These are phyloP conservation scores for Sebastes alutus DNA, from an alignment of 2,797 vertebrate genomes.

Conservation along the genomic window DNA sequence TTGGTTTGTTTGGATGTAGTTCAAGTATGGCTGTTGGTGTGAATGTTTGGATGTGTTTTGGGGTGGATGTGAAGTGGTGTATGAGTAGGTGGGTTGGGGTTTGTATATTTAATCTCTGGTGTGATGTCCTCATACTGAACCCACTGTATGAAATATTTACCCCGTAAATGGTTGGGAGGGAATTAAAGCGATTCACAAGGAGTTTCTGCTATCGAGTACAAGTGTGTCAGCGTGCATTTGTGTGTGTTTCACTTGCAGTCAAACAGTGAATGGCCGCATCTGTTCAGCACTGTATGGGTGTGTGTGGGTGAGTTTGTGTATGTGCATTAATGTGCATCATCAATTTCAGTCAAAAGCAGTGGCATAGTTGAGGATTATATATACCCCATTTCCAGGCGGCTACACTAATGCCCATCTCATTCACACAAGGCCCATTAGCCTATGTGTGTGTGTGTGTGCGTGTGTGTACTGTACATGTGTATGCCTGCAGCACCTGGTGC, in stretches of 20 bases:
- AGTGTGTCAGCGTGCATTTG: slow-evolving; percentile 25
- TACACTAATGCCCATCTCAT: slow-evolving; percentile 67
- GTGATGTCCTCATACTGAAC: slow-evolving; percentile 53
- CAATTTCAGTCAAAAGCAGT: slow-evolving; percentile 68
- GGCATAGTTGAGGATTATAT: slow-evolving; percentile 68
- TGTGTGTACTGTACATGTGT: slow-evolving; percentile 27
- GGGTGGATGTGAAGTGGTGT: slow-evolving; percentile 1
- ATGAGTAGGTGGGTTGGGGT: not conserved
- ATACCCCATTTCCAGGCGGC: slow-evolving; percentile 60
- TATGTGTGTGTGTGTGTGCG: slow-evolving; percentile 11
- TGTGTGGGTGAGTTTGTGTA: slow-evolving; percentile 29
- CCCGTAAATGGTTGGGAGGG: slow-evolving; percentile 9
- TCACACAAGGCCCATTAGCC: slow-evolving; percentile 69
- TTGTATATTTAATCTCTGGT: slow-evolving; percentile 30
- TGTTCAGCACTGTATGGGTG: slow-evolving; percentile 21
- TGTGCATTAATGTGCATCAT: slow-evolving; percentile 60
- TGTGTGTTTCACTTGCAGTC: slow-evolving; percentile 24
- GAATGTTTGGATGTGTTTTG: slow-evolving; percentile 11
- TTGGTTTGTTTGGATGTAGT: slow-evolving; percentile 23
- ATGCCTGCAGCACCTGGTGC: slow-evolving; percentile 65
- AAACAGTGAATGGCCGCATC: slow-evolving; percentile 35
- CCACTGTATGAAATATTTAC: slow-evolving; percentile 51
- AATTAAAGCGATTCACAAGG: slow-evolving; percentile 42
- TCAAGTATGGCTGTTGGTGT: not conserved
- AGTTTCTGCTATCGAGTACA: slow-evolving; percentile 23